These are phyloP conservation scores for Caradrina kadenii DNA, from an alignment of 2,888 invertebrate species.

Conservation along the genomic window DNA sequence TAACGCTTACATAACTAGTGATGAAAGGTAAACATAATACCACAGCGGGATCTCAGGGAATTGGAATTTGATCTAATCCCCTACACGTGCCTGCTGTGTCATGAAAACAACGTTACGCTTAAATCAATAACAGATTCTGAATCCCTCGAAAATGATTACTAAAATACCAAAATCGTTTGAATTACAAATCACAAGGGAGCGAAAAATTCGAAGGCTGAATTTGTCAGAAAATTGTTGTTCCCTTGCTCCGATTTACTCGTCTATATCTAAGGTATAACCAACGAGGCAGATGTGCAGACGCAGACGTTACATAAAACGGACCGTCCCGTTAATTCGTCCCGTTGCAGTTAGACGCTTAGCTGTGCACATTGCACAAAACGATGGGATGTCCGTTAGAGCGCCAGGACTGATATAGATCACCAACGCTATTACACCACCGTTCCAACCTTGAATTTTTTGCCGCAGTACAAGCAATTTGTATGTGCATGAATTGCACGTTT, in stretches of 20 bases:
- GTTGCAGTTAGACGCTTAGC: slow-evolving; percentile 54
- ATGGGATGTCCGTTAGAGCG: slow-evolving; percentile 64
- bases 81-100: slow-evolving; percentile 5
- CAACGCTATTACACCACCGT: slow-evolving; percentile 43
- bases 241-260: neutral
- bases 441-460: slow-evolving; percentile 58
- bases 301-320: slow-evolving; percentile 43
- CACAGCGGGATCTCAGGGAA: slow-evolving; percentile 15
- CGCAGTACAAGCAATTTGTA: slow-evolving; percentile 26
- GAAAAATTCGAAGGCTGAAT: too few species aligned
- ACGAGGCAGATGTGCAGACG: slow-evolving; percentile 25
- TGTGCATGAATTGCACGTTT: slow-evolving; percentile 51
- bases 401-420: slow-evolving; percentile 58
- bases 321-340: slow-evolving; percentile 63
- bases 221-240: neutral
- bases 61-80: slow-evolving; percentile 36
- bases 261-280: slow-evolving; percentile 13
- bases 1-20: slow-evolving; percentile 10
- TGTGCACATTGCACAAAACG: slow-evolving; percentile 54
- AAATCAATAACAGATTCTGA: slow-evolving; percentile 16
- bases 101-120: slow-evolving; percentile 12
- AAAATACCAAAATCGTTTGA: slow-evolving; percentile 1
- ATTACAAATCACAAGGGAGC: neutral
- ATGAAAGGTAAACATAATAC: slow-evolving; percentile 31
- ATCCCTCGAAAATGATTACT: neutral